Evolutionary conservation across 2,113 vertebrate genomes (phyloP).

Genomic region (Marcusenius ussheri): DNA sequence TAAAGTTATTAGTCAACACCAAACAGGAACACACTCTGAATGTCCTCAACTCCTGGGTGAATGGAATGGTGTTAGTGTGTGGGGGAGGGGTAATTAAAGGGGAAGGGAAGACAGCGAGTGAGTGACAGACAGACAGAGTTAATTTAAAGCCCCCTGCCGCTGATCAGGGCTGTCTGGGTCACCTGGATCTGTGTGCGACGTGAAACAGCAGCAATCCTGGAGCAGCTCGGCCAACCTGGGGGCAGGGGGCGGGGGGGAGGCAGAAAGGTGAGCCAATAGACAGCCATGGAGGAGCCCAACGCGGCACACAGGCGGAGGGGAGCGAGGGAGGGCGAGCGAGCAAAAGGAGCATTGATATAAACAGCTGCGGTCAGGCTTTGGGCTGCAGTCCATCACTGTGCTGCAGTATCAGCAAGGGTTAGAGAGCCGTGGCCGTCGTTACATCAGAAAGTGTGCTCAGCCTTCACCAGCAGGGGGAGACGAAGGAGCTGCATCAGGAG

Average conservation of each 20-base stretch:
- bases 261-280: background rate
- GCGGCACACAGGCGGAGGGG: background rate
- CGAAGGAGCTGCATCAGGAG: background rate
- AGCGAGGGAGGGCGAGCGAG: background rate
- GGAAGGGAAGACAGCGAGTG: background rate
- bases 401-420: background rate
- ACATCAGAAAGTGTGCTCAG: background rate
- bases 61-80: slow-evolving; percentile 29
- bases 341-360: background rate
- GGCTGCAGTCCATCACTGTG: background rate
- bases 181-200: slow-evolving; percentile 20
- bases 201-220: background rate
- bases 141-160: background rate
- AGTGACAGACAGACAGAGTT: background rate
- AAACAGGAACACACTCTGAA: background rate
- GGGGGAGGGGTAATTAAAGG: background rate
- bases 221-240: slow-evolving; percentile 23
- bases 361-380: background rate
- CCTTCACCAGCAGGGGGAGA: background rate
- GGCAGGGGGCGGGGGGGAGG: slow-evolving; percentile 8
- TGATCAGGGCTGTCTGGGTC: slow-evolving; percentile 21
- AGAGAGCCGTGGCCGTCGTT: background rate
- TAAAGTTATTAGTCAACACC: background rate
- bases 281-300: background rate
- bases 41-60: background rate